Percentiles rank a stretch among this genome's conserved stretches.
phyloP scores from a whole-genome alignment of 2,113 vertebrate species.

The Myiagra hebetior region DNA sequence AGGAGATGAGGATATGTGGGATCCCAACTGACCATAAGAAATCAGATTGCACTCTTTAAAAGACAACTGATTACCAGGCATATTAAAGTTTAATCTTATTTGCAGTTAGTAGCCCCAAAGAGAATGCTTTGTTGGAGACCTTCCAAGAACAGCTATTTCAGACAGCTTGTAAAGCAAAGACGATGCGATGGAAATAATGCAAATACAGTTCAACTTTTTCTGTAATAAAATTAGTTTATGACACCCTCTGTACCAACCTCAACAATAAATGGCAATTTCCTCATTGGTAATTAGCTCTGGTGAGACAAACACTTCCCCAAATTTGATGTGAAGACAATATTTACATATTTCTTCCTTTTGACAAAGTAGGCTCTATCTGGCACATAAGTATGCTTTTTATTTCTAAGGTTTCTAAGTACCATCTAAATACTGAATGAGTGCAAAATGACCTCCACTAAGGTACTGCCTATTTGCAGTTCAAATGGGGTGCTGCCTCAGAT shows the following conservation, averaged over 20 bases:
- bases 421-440: not conserved
- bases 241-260: not conserved
- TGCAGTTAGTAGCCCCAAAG: conserved; percentile 52
- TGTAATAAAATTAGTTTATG: conserved; percentile 30
- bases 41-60: conserved; percentile 46
- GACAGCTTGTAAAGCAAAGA: conserved; percentile 45
- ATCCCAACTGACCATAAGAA: conserved; percentile 47
- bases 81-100: conserved; percentile 65
- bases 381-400: not conserved
- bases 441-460: not conserved
- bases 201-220: not conserved
- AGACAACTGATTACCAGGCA: conserved; percentile 52
- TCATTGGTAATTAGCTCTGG: conserved; percentile 3
- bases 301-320: not conserved
- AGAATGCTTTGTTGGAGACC: conserved; percentile 45
- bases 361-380: not conserved
- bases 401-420: not conserved
- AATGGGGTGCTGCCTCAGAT: not conserved
- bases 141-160: conserved; percentile 45
- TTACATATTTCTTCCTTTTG: not conserved
- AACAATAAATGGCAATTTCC: not conserved
- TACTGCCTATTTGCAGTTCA: not conserved
- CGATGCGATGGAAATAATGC: not conserved
- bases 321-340: not conserved
- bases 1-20: not conserved